Base-by-base conservation (phyloP, 2,113 vertebrate species). In the Cebidichthys violaceus region DNA sequence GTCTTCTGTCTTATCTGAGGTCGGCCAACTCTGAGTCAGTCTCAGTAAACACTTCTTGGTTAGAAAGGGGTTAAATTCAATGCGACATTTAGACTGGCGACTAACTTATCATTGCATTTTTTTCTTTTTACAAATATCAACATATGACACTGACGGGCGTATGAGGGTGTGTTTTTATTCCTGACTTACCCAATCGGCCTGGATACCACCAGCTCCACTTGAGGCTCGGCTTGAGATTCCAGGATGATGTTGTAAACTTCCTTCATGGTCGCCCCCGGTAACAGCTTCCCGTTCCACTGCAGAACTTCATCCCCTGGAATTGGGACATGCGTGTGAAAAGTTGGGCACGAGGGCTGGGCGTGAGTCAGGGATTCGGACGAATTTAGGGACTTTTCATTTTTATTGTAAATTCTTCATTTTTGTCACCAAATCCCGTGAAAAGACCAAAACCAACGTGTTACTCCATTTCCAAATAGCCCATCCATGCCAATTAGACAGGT, bases 181-280 rank as follows among this genome's bases (percentile, higher is more conserved):
- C 79, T 31, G 87, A 90, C 97, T 97, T 96, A 99, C 98, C 98
- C 97, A 95, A 99, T 99, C 90, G 98, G 97, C 88, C 98, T 96
- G 92, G 98, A 99, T 95, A 99, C 98, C 93, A 99, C 96, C 93
- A 99, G 97, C 95, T 99, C 97, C 92, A 99, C 98, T 95, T 99
- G 98, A 93, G 97, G 96, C 94, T 99, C 97, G 74, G 96, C 95
- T 95, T 99, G 99, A 88, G 98, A 99, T 94, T 99, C 97, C 95
- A 99, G 96, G 95, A 99, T 98, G 93, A 99, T 99, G 94, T 99
- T 99, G 96, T 99, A 99, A 96, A 99, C 98, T 95, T 99, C 98
- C 95, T 99, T 98, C 95, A 98, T 98, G 88, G 98, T 99, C 91
- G 98, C 97, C 91, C 98, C 98, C 43, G 97, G 97, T 90, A 99